These are phyloP conservation scores for Drosophila dunni DNA, from an alignment of 1,140 invertebrate species.

Conservation along the genomic window DNA sequence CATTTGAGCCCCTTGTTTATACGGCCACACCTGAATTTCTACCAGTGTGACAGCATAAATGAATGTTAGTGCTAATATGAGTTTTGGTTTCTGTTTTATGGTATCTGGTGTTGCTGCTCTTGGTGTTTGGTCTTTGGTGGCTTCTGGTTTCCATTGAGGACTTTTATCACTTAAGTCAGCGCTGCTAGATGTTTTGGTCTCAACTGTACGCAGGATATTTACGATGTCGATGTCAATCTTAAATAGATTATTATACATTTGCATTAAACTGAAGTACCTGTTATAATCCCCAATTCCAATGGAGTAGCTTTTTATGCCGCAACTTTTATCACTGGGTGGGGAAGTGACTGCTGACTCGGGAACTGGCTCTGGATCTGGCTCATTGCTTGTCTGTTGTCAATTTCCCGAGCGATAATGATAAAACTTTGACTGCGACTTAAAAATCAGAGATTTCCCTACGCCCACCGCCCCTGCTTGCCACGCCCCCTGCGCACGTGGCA, in stretches of 20 bases:
- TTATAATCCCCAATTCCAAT: slow-evolving; percentile 24
- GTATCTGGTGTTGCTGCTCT: too few relatives aligned
- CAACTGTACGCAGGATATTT: slow-evolving; percentile 10
- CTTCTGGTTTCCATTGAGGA: slow-evolving; percentile 1
- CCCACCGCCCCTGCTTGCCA: background rate
- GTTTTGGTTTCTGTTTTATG: background rate
- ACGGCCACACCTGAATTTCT: too few relatives aligned
- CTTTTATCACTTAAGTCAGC: background rate
- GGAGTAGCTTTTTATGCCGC: background rate
- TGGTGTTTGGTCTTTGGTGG: too few relatives aligned
- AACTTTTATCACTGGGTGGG: background rate
- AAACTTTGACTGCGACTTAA: slow-evolving; percentile 62
- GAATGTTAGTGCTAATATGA: background rate
- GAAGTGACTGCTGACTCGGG: too few relatives aligned
- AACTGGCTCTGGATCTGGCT: background rate
- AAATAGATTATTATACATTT: slow-evolving; percentile 22
- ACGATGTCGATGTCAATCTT: slow-evolving; percentile 10
- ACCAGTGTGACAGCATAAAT: too few relatives aligned
- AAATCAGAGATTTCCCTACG: slow-evolving; percentile 29
- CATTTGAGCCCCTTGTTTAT: too few relatives aligned
- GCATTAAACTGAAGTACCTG: slow-evolving; percentile 7
- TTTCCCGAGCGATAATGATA: slow-evolving; percentile 69
- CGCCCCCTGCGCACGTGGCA: background rate
- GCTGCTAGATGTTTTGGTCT: background rate
- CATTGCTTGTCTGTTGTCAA: slow-evolving; percentile 42